Conservation (phyloP, 2,888 invertebrate species). For the Drosophila yooni region DNA sequence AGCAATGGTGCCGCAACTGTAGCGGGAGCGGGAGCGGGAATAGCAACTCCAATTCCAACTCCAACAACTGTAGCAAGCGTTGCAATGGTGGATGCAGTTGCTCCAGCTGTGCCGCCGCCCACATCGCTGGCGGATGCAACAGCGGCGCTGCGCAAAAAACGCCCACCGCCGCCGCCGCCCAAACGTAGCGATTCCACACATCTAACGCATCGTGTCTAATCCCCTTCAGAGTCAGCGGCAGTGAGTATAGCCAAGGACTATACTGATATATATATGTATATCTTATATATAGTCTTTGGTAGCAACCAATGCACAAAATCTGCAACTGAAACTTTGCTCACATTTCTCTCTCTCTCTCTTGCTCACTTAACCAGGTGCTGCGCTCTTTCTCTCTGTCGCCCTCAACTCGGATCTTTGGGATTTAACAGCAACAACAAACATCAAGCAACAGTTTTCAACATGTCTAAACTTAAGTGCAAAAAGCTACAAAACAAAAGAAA, state of each 20-base stretch:
- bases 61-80: constrained; percentile 85
- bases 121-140: constrained; percentile 49
- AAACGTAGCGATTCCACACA: constrained; percentile 95
- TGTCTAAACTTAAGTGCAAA: constrained; percentile 54
- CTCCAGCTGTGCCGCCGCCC: constrained; percentile 41
- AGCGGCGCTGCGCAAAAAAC: constrained; percentile 86
- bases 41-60: neutral
- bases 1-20: constrained; percentile 31
- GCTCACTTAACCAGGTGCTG: neutral
- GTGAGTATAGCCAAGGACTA: constrained; percentile 19
- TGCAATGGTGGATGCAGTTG: constrained; percentile 85
- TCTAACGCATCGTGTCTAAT: constrained; percentile 86
- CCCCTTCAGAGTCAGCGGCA: constrained; percentile 15
- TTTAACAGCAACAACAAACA: constrained; percentile 10
- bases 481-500: constrained; percentile 6
- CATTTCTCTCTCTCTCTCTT: neutral
- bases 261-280: neutral
- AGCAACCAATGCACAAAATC: neutral
- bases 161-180: constrained; percentile 96
- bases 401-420: constrained; percentile 19
- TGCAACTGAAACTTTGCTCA: neutral
- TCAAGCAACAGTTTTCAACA: constrained; percentile 23
- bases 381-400: neutral
- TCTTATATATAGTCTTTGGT: neutral
- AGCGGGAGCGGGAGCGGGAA: neutral